Evolutionary conservation across 2,888 invertebrate species (phyloP).

Genomic region (Ophioninae sp.): DNA sequence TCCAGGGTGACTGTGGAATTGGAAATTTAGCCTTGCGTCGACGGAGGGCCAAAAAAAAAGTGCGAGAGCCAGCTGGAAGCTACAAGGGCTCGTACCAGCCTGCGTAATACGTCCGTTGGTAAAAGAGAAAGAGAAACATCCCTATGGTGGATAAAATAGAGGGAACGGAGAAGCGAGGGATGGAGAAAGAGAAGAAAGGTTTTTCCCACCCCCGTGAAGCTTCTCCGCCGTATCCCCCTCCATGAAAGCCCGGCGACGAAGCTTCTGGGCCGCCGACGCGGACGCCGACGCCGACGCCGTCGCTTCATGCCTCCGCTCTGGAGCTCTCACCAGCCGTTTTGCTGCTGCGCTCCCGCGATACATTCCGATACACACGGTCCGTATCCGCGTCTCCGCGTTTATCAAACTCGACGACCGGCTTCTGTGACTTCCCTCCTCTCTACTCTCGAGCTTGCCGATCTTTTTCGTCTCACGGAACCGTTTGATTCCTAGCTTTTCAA

Average conservation of each 20-base stretch:
- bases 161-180: conserved; percentile 28
- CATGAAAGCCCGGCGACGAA: conserved; percentile 64
- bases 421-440: conserved; percentile 25
- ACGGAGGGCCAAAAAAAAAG: conserved; percentile 50
- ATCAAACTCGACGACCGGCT: conserved; percentile 63
- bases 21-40: not conserved
- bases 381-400: conserved; percentile 62
- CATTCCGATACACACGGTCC: conserved; percentile 77
- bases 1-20: conserved; percentile 1
- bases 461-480: too few species aligned
- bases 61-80: conserved; percentile 30
- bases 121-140: conserved; percentile 27
- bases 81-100: conserved; percentile 47
- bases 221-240: conserved; percentile 66
- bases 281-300: conserved; percentile 70
- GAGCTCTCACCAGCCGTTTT: conserved; percentile 61
- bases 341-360: conserved; percentile 75
- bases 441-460: not conserved
- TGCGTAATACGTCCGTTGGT: conserved; percentile 37
- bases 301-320: conserved; percentile 62
- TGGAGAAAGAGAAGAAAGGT: conserved; percentile 48
- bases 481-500: too few species aligned
- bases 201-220: conserved; percentile 69
- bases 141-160: conserved; percentile 22
- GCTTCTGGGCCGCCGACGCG: conserved; percentile 64